Conservation (phyloP, 1,140 invertebrate genomes). For the Ruditapes philippinarum region DNA sequence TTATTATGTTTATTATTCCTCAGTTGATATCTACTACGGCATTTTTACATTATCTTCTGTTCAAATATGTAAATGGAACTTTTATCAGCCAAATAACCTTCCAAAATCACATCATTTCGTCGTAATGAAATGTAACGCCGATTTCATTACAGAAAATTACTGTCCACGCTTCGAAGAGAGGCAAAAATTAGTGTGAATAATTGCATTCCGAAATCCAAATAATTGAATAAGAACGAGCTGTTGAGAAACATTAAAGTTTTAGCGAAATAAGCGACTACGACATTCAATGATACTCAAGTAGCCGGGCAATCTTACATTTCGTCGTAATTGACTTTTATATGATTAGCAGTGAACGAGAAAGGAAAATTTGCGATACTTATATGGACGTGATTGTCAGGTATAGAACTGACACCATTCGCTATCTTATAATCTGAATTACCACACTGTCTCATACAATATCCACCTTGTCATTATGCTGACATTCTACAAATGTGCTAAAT, state of each 20-base stretch:
- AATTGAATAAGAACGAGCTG: slow-evolving; percentile 38
- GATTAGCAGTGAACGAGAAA: slow-evolving; percentile 29
- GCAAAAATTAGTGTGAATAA: slow-evolving; percentile 3
- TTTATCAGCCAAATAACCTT: neutral
- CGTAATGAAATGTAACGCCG: slow-evolving; percentile 21
- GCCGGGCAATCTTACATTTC: slow-evolving; percentile 21
- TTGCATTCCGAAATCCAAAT: slow-evolving; percentile 38
- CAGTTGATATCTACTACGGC: too few species aligned
- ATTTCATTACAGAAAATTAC: slow-evolving; percentile 29
- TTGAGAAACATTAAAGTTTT: slow-evolving; percentile 36
- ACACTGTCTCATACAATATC: neutral
- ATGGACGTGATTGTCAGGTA: slow-evolving; percentile 20
- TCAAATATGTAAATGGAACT: neutral
- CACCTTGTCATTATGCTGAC: too few species aligned
- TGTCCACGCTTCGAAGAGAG: neutral
- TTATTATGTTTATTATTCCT: too few species aligned
- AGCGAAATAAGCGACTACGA: slow-evolving; percentile 3
- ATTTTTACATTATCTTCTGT: too few species aligned
- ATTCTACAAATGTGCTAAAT: too few species aligned
- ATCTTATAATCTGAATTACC: neutral
- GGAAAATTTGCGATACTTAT: slow-evolving; percentile 2
- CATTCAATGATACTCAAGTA: slow-evolving; percentile 29
- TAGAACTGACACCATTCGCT: slow-evolving; percentile 14
- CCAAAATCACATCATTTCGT: neutral
- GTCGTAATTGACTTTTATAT: slow-evolving; percentile 19